phyloP scores from a whole-genome alignment of 2,797 vertebrate species.

The Sphenodon punctatus region DNA sequence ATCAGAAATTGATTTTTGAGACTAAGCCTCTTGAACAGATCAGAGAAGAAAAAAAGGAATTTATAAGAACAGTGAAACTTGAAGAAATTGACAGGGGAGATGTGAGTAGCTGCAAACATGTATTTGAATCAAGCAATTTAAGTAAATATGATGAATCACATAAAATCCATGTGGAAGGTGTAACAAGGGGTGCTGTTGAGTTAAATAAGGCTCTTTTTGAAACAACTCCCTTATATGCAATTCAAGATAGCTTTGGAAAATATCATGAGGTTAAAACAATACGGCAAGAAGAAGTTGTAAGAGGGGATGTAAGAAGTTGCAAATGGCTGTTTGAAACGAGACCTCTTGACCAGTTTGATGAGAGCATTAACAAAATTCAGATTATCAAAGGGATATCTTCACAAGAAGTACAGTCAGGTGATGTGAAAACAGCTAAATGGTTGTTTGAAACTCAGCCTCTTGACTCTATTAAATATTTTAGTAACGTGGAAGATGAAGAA shows the following conservation, averaged over 20 bases:
- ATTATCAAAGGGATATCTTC: constrained; percentile 93
- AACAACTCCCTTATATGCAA: constrained; percentile 85
- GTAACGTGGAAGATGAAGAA: constrained; percentile 85
- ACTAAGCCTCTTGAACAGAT: constrained; percentile 89
- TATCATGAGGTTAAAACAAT: constrained; percentile 92
- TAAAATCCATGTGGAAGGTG: constrained; percentile 86
- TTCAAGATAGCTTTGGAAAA: constrained; percentile 89
- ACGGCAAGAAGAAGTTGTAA: constrained; percentile 88
- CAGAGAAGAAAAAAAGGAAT: constrained; percentile 85
- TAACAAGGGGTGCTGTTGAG: constrained; percentile 83
- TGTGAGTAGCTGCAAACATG: constrained; percentile 84
- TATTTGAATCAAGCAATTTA: constrained; percentile 86
- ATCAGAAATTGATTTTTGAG: constrained; percentile 92
- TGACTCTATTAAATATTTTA: constrained; percentile 90
- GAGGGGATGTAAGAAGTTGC: constrained; percentile 88
- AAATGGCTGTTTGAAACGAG: constrained; percentile 96
- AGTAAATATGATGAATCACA: constrained; percentile 79
- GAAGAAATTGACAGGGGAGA: constrained; percentile 89
- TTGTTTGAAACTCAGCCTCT: constrained; percentile 95
- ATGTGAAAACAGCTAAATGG: constrained; percentile 94
- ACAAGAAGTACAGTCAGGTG: constrained; percentile 88
- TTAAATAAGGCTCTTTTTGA: constrained; percentile 91
- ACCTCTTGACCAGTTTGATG: constrained; percentile 91
- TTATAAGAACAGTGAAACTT: constrained; percentile 82
- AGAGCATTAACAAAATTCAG: constrained; percentile 86